Conservation (phyloP, 2,797 vertebrate genomes). For the Glossophaga mutica region DNA sequence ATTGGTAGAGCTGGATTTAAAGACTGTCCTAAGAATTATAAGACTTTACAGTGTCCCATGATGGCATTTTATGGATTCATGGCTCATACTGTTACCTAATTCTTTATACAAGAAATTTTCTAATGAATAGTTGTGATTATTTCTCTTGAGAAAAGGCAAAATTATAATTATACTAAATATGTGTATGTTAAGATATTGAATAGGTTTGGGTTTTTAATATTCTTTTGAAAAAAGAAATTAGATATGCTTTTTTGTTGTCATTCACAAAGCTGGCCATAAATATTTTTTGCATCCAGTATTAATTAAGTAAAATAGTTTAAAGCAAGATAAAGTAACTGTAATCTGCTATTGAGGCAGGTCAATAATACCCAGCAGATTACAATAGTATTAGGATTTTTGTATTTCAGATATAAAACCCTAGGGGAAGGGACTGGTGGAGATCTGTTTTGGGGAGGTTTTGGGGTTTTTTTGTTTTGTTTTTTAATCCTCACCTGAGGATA, state of each 20-base stretch:
- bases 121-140: not conserved
- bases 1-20: not conserved
- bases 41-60: not conserved
- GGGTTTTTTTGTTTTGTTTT: no score
- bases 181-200: not conserved
- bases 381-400: not conserved
- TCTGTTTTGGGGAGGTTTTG: no score
- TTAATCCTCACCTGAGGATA: no score
- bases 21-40: not conserved
- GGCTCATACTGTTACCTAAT: not conserved
- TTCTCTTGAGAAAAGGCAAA: conserved; percentile 6
- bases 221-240: not conserved
- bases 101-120: not conserved
- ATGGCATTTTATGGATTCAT: not conserved
- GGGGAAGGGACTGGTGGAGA: not conserved
- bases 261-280: not conserved
- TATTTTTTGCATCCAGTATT: not conserved
- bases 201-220: not conserved
- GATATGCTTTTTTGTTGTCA: not conserved
- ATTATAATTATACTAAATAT: not conserved
- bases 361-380: not conserved
- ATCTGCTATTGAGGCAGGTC: no score
- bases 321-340: not conserved
- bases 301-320: not conserved
- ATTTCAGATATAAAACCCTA: not conserved